Evolutionary conservation across 2,888 invertebrate genomes (phyloP).

Genomic region (Acrocyrtus sp.): DNA sequence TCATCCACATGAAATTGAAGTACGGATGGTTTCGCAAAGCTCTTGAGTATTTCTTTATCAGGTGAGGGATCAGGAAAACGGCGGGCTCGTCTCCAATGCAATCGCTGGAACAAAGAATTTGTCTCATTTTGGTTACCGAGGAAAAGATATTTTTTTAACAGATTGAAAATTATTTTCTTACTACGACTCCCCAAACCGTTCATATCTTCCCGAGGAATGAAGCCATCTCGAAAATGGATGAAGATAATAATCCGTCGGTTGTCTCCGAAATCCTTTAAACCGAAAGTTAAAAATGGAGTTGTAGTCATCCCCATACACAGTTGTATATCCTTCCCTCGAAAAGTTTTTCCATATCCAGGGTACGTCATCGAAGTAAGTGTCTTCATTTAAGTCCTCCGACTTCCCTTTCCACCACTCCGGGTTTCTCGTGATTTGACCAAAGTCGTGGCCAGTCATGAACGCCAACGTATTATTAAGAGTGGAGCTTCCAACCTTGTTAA

Average conservation of each 20-base stretch:
- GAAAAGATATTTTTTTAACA: no score
- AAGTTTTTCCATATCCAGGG: constrained; percentile 56
- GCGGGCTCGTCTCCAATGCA: constrained; percentile 20
- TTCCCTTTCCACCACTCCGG: constrained; percentile 15
- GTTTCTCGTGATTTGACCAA: constrained; percentile 42
- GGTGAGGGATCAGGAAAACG: constrained; percentile 14
- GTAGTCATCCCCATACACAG: constrained; percentile 39
- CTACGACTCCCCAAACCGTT: no score
- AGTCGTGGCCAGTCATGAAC: constrained; percentile 65
- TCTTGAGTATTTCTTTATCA: constrained; percentile 16
- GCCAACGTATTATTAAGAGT: constrained; percentile 68
- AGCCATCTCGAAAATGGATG: constrained; percentile 64
- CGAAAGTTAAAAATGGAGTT: constrained; percentile 26
- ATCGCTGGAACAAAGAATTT: constrained; percentile 1
- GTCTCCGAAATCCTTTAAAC: constrained; percentile 64
- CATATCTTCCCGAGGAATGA: no score
- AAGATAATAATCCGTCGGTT: constrained; percentile 67
- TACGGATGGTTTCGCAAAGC: constrained; percentile 23
- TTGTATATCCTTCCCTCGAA: constrained; percentile 36
- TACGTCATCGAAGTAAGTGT: constrained; percentile 51
- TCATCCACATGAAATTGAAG: constrained; percentile 29
- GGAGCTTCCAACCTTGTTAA: constrained; percentile 69
- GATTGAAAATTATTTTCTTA: not conserved
- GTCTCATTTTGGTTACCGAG: no score
- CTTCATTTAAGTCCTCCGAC: constrained; percentile 40